Percentiles rank a stretch among this genome's conserved stretches.
phyloP scores from a whole-genome alignment of 23 tunicate species.

The Halocynthia roretzi region DNA sequence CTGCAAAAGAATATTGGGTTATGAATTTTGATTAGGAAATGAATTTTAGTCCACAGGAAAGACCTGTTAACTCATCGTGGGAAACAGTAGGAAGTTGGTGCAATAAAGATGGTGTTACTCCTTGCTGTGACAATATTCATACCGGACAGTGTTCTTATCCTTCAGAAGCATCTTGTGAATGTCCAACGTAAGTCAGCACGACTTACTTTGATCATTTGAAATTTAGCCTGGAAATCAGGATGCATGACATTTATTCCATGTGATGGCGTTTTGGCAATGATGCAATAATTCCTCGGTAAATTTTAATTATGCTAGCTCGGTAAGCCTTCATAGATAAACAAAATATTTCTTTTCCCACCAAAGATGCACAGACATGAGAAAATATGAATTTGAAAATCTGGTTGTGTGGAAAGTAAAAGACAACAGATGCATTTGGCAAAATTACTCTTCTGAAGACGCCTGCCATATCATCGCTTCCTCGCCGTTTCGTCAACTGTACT shows the following conservation, averaged over 20 bases:
- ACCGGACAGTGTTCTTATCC: background rate
- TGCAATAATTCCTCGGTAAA: background rate
- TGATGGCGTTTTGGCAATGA: too few species aligned
- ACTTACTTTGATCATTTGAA: too few species aligned
- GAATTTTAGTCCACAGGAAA: background rate
- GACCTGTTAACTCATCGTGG: background rate
- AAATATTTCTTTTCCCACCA: background rate
- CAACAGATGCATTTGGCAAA: conserved; percentile 22
- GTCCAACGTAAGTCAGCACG: background rate
- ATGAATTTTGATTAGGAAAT: background rate
- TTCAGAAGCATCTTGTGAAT: conserved; percentile 1
- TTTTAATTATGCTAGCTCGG: background rate
- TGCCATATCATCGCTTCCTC: conserved; percentile 23
- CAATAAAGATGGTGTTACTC: background rate
- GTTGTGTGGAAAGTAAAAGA: conserved; percentile 12
- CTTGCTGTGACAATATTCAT: background rate
- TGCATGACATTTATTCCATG: too few species aligned
- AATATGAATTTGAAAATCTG: conserved; percentile 7
- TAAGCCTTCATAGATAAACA: background rate
- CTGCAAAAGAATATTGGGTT: background rate
- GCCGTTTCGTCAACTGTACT: conserved; percentile 6
- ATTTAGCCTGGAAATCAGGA: too few species aligned
- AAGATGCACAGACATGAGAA: conserved; percentile 26
- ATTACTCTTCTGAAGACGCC: conserved; percentile 9
- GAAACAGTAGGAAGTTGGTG: background rate